Base-by-base conservation (phyloP, 2,888 invertebrate species). In the Aphidoletes aphidimyza region DNA sequence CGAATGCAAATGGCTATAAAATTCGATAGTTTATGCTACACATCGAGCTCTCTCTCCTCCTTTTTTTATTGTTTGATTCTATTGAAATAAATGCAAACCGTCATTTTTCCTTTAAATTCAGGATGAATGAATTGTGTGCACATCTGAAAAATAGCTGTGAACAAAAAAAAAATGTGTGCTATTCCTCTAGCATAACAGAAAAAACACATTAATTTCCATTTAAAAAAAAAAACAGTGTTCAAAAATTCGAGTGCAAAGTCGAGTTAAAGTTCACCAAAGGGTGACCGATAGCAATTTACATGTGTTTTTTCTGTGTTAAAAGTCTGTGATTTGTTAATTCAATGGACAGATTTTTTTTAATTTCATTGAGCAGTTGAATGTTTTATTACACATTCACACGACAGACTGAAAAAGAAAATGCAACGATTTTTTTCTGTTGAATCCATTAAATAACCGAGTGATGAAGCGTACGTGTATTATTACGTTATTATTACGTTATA, bases 261-360 rank as follows among this genome's bases (percentile, higher is more conserved):
- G 14, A 69, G 69, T 69, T 69, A 69, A 69, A 69, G 69, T 69
- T 69, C 69, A 69, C 69, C n/a, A 69, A 69, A 69, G 69, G 69
- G 69, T 69, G 69, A 69, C 69, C 30, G 69, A 69, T 69, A 69
- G 30, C 30, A 69, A 30, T 69, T 30, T 69, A 30, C 69, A n/a
- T 69, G n/a, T 30, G 69, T 2, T 26, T 69, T 69, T 69, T 69
- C n/a, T n/a, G 14, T 69, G 69, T 69, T 69, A 69, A 69, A 69
- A 69, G 69, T 69, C 69, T n/a, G 30, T 69, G 69, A 69, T 69
- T 69, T 69, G 69, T 69, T 69, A 69, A 69, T 69, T 69, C 30
- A 69, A 69, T 69, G 69, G 69, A 69, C n/a, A n/a, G n/a, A n/a
- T n/a, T n/a, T n/a, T n/a, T n/a, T n/a, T n/a, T n/a, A n/a, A 14